Conservation (phyloP, 2,113 vertebrate genomes). For the Eurystomus gularis region DNA sequence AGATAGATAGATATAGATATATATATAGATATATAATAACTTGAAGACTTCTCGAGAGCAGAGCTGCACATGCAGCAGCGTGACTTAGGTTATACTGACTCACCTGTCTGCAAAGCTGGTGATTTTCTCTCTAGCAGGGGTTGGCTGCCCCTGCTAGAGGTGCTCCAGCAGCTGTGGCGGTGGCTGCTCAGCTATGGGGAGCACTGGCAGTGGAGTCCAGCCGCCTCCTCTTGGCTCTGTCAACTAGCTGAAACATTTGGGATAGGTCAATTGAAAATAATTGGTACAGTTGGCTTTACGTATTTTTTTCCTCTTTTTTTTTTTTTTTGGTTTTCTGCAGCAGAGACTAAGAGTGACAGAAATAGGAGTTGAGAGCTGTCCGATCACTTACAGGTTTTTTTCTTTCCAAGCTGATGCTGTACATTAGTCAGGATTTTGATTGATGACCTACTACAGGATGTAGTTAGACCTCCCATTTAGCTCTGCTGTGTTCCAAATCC, state of each 20-base stretch:
- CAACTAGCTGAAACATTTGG: neutral
- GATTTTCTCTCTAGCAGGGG: fast-evolving
- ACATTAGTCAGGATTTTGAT: neutral
- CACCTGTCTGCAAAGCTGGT: neutral
- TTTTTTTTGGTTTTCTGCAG: neutral
- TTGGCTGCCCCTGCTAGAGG: neutral
- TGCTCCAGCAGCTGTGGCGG: neutral
- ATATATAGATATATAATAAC: too few species aligned
- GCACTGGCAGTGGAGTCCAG: too few species aligned
- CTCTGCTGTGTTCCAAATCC: neutral
- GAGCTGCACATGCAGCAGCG: fast-evolving
- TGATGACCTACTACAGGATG: neutral
- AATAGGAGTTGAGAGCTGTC: neutral
- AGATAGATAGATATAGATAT: too few species aligned
- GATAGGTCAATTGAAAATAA: neutral
- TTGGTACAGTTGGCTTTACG: neutral
- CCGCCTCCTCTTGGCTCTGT: neutral
- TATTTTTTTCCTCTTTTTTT: fast-evolving
- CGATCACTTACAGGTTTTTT: neutral
- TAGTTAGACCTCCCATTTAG: neutral
- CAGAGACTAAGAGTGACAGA: neutral
- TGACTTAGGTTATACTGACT: neutral
- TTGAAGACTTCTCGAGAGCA: neutral
- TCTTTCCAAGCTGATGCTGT: neutral
- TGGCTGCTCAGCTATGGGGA: neutral